Conservation (phyloP, 1,140 invertebrate species). For the Pygmarrhopalites habei region DNA sequence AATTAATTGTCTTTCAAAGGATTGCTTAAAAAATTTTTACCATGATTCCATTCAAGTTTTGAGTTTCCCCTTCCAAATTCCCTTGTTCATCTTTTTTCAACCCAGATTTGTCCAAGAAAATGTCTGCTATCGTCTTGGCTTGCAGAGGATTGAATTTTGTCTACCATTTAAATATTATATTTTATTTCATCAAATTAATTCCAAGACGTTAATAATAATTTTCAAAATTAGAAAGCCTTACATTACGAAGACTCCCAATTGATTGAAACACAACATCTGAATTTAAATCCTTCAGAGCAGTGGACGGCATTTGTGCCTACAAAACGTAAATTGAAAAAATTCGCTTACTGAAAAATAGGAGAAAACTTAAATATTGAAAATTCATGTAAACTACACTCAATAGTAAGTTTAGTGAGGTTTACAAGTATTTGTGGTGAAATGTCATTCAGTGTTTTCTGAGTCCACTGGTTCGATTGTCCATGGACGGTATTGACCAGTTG, state of each 20-base stretch:
- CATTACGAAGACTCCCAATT: conserved; percentile 17
- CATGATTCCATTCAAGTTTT: conserved; percentile 14
- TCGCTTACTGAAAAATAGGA: no score
- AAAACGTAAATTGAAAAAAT: no score
- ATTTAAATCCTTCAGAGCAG: conserved; percentile 14
- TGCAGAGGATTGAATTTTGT: conserved; percentile 30
- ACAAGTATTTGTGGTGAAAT: conserved; percentile 4
- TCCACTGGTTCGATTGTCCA: conserved; percentile 22
- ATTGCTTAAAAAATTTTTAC: no score
- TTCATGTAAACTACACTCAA: no score
- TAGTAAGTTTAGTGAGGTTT: no score
- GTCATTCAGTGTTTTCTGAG: background rate
- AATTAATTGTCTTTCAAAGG: no score
- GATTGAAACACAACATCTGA: conserved; percentile 1
- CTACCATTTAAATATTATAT: no score
- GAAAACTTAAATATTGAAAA: no score
- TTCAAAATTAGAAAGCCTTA: background rate
- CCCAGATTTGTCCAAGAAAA: conserved; percentile 16
- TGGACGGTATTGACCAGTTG: conserved; percentile 19
- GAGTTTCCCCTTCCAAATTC: background rate
- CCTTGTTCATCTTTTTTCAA: conserved; percentile 13
- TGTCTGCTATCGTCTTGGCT: conserved; percentile 23
- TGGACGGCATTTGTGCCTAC: conserved; percentile 15
- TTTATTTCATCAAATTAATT: background rate
- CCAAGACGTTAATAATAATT: background rate